Evolutionary conservation across 2,888 invertebrate genomes (phyloP).

Genomic region (Euspilapteryx auroguttella): DNA sequence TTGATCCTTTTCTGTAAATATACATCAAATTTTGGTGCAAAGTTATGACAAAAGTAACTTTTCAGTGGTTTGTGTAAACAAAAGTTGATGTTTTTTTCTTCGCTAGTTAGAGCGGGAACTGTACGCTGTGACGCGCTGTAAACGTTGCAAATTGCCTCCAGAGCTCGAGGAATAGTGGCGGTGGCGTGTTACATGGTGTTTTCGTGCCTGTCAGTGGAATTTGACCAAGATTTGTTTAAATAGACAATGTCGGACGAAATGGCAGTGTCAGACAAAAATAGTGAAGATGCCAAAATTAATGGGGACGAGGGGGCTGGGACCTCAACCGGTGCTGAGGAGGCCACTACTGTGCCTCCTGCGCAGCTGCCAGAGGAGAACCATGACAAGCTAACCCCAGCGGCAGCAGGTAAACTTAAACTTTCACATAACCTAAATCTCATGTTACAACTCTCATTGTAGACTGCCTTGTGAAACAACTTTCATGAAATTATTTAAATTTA

Average conservation of each 20-base stretch:
- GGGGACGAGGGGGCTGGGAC: conserved; percentile 21
- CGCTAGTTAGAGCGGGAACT: conserved; percentile 51
- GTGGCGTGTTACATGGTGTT: conserved; percentile 43
- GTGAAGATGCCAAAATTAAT: conserved; percentile 26
- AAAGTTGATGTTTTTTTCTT: conserved; percentile 13
- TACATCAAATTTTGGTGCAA: too few species aligned
- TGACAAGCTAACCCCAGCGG: conserved; percentile 13
- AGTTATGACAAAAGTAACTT: too few species aligned
- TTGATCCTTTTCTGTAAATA: too few species aligned
- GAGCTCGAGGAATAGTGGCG: conserved; percentile 29
- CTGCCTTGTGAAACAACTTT: conserved; percentile 6
- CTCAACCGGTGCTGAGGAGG: conserved; percentile 15
- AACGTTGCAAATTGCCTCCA: conserved; percentile 30
- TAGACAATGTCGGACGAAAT: conserved; percentile 57
- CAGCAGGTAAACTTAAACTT: conserved; percentile 26
- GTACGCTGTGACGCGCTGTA: conserved; percentile 47
- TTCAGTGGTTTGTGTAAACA: too few species aligned
- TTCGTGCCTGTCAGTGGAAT: conserved; percentile 33
- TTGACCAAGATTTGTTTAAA: conserved; percentile 27
- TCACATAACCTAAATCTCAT: conserved; percentile 42
- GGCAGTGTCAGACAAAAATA: conserved; percentile 47
- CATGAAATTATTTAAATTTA: too few species aligned
- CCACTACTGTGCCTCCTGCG: conserved; percentile 13
- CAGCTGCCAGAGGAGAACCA: conserved; percentile 13
- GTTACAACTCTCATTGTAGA: conserved; percentile 8